Evolutionary conservation across 1,140 invertebrate genomes (phyloP), one percentile per base, ranked within the genome.

Genomic region (Mya arenaria): DNA sequence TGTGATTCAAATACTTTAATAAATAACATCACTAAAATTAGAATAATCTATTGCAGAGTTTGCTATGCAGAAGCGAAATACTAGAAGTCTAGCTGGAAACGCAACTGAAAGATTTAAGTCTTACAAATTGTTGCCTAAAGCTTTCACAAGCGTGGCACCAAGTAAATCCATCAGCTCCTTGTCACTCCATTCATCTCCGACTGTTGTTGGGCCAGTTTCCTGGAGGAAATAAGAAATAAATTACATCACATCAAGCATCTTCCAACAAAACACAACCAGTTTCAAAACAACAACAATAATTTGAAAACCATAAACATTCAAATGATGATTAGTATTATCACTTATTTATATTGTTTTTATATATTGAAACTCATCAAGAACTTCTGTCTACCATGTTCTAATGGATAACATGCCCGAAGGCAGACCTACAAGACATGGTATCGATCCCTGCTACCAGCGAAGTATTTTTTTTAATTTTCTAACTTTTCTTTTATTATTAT

Each of bases 41-140:
- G n/a, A 10, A 13, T 13, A 10, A 48, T 13, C 10, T 13, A 48
- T 48, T 48, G 10, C 44, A 10, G 10, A 13, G 10, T n/a, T 48
- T 48, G n/a, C 44, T 48, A n/a, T 10, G n/a, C 44, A 13, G 10
- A n/a, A 13, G 10, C n/a, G 10, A 13, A 13, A 13, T 48, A n/a
- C 23, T 8, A 10, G 8, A 8, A 23, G 6, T 58, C 55, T 58
- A 13, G 28, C 19, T 28, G 19, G 36, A 5, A 13, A 65, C 36
- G 8, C 10, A 34, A 65, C 30, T 65, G 62, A 19, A 56, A 71
- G 10, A 28, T 36, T 60, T 30, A 39, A 86, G n/a, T n/a, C 89
- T 90, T 89, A 93, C 93, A 91, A 93, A 87, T 92, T 92, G 82
- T 93, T 93, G 80, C 93, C 92, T 23, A 92, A 84, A 37, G 91